Evolutionary conservation across 2,113 vertebrate species (phyloP), one percentile per base, ranked within the genome.

Genomic region (Camelus bactrianus): DNA sequence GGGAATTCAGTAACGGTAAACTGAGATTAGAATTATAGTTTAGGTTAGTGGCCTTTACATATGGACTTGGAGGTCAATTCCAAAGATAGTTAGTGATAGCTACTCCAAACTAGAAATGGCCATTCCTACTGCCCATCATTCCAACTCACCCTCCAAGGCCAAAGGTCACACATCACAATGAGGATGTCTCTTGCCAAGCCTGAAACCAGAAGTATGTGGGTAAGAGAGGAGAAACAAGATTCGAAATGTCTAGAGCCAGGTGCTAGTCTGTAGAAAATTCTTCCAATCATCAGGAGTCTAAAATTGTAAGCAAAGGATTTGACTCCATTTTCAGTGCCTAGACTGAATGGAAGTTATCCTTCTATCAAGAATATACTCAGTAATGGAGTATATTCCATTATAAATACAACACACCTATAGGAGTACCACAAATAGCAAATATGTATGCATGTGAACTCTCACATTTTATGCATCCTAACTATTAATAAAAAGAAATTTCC

Each of bases 21-120:
- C 1, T 26, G 13, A 86, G 6, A 9, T 35, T 16, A 11, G 32
- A 76, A 80, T 85, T 69, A 20, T 15, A 56, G 50, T 89, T 83
- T 87, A 50, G 69, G 52, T 83, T 30, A 69, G 35, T 83, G 32
- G 62, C 8, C 81, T 72, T 93, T 79, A 86, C 0, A 56, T 35
- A 35, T 17, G 15, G 19, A 15, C 28, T 89, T 86, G 80, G 32
- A 75, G 38, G 26, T 64, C 38, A 65, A 35, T 93, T 95, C 64
- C 46, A 90, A 81, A 38, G 20, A 80, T 2, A 92, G 16, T 83
- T 84, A 48, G 22, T 64, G 52, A 89, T 19, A 64, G 35, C 48
- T 92, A 32, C 86, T 67, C 24, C 88, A 72, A 56, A 95, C n/a
- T 52, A 75, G 48, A 93, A 97, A 75, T 56, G 35, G 24, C 6